These are phyloP conservation scores for Idaea biselata DNA, from an alignment of 2,888 invertebrate species.

Conservation along the genomic window DNA sequence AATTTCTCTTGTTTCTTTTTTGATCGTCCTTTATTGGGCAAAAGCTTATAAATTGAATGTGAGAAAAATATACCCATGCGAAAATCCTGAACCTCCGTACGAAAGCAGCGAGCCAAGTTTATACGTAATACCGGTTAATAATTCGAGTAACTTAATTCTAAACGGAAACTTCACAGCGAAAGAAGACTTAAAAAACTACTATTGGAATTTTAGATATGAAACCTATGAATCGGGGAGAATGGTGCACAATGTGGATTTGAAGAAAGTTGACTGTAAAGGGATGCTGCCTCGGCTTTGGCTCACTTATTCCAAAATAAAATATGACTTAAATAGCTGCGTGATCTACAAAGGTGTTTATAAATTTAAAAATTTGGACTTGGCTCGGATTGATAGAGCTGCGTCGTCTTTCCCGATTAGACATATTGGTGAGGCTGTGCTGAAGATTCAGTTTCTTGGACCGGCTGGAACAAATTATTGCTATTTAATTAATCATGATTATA, in stretches of 20 bases:
- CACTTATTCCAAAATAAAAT: neutral
- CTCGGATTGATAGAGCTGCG: neutral
- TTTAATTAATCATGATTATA: neutral
- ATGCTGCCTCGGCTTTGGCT: neutral
- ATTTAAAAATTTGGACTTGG: neutral
- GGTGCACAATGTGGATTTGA: neutral
- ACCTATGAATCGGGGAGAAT: neutral
- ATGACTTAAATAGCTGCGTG: neutral
- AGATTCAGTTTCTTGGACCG: neutral
- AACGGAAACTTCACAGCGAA: neutral
- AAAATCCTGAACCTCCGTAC: neutral
- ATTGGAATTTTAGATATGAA: neutral
- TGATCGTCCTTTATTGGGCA: neutral
- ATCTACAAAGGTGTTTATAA: neutral
- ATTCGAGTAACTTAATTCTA: neutral
- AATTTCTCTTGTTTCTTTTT: neutral
- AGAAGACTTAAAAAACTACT: neutral
- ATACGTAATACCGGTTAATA: neutral
- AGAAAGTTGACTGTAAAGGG: neutral
- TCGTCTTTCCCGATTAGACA: neutral
- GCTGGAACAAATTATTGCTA: neutral
- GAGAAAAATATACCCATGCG: neutral
- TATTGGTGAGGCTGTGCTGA: neutral
- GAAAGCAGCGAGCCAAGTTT: neutral
- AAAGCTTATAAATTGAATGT: neutral